Evolutionary conservation across 2,888 invertebrate species (phyloP).

Genomic region (Mechanitis mazaeus): DNA sequence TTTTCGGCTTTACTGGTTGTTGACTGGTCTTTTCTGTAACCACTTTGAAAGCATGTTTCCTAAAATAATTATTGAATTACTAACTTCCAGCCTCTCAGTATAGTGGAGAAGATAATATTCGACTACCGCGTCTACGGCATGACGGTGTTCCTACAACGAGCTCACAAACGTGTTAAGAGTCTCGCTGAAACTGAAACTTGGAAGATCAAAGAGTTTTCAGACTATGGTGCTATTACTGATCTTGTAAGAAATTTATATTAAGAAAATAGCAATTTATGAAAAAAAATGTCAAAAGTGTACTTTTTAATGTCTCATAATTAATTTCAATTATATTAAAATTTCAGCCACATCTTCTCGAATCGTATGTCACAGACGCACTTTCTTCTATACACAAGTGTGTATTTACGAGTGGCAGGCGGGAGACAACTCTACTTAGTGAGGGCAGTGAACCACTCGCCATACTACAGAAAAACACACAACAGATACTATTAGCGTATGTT

Average conservation of each 20-base stretch:
- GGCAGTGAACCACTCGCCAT: constrained; percentile 45
- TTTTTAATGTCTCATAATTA: no score
- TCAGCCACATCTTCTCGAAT: constrained; percentile 60
- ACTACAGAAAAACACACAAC: constrained; percentile 71
- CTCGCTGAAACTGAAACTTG: constrained; percentile 87
- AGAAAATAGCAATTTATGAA: neutral
- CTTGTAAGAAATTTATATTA: constrained; percentile 74
- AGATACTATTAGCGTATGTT: constrained; percentile 78
- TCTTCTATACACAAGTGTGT: constrained; percentile 67
- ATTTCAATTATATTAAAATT: constrained; percentile 10
- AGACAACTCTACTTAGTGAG: constrained; percentile 60
- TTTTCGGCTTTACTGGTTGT: no score
- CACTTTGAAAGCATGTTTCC: no score
- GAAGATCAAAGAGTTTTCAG: constrained; percentile 89
- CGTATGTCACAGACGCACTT: constrained; percentile 58
- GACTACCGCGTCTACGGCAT: constrained; percentile 92
- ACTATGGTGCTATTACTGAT: constrained; percentile 90
- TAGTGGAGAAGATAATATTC: constrained; percentile 89
- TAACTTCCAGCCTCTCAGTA: constrained; percentile 80
- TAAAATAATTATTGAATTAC: neutral
- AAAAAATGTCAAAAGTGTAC: no score
- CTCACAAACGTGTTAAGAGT: constrained; percentile 85
- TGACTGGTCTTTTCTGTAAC: no score
- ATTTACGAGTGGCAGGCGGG: constrained; percentile 54
- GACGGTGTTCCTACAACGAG: constrained; percentile 88